phyloP scores from a whole-genome alignment of 92 coral and sea anemone species.

The Muricea muricata region DNA sequence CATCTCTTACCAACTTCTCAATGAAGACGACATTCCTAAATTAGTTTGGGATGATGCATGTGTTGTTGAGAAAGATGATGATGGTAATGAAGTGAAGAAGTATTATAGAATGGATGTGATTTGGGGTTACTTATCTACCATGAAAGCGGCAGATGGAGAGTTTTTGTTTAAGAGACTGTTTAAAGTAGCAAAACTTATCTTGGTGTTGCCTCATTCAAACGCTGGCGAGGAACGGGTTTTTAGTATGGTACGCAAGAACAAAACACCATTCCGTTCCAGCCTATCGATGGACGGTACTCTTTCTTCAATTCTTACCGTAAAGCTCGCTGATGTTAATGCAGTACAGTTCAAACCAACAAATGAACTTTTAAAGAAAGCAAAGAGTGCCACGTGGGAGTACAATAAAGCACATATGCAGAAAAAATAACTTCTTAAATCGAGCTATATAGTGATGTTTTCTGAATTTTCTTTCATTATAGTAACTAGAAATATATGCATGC shows the following conservation, averaged over 20 bases:
- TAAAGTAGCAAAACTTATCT: conserved; percentile 44
- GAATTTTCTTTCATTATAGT: too few species aligned
- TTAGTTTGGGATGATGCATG: conserved; percentile 56
- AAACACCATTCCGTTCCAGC: conserved; percentile 68
- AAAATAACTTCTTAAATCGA: too few species aligned
- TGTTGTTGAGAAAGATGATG: conserved; percentile 24
- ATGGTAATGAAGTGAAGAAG: conserved; percentile 14
- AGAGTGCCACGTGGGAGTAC: conserved; percentile 59
- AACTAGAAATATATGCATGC: too few species aligned
- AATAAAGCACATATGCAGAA: conserved; percentile 63
- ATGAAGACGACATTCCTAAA: conserved; percentile 57
- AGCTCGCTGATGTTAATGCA: conserved; percentile 56
- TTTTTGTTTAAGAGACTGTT: conserved; percentile 50
- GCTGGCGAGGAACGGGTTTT: conserved; percentile 69
- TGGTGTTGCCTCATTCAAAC: conserved; percentile 75
- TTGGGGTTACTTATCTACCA: conserved; percentile 52
- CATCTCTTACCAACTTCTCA: too few species aligned
- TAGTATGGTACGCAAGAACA: conserved; percentile 62
- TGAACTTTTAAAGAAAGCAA: conserved; percentile 52
- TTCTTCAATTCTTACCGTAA: conserved; percentile 61
- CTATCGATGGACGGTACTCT: conserved; percentile 56
- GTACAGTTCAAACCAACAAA: conserved; percentile 18
- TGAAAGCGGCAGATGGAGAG: conserved; percentile 67
- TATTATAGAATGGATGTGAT: conserved; percentile 32
- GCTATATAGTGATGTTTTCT: too few species aligned